Conservation (phyloP, 2,113 vertebrate species). For the Columbina picui region DNA sequence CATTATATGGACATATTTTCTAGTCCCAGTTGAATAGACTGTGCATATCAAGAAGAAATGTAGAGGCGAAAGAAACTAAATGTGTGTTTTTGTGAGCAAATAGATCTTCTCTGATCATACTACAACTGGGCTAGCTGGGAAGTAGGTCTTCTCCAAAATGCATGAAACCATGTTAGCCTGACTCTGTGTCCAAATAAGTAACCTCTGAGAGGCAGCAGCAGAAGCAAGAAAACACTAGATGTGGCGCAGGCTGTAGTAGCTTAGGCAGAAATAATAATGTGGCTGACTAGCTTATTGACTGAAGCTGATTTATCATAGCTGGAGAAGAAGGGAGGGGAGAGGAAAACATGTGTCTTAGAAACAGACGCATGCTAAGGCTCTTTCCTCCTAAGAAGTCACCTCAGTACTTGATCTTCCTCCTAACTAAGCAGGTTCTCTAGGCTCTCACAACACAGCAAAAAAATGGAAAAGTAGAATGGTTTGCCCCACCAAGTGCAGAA, state of each 20-base stretch:
- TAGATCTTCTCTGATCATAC: background rate
- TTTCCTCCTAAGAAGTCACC: background rate
- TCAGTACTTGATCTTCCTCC: background rate
- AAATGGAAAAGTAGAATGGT: background rate
- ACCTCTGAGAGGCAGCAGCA: background rate
- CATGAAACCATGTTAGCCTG: background rate
- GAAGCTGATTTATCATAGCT: background rate
- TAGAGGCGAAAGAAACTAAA: background rate
- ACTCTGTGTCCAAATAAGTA: background rate
- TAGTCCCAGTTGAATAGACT: background rate
- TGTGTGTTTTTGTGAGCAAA: background rate
- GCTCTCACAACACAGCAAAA: background rate
- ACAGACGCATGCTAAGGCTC: background rate
- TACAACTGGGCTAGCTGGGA: background rate
- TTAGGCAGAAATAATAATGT: background rate
- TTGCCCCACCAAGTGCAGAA: background rate
- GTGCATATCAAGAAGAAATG: background rate
- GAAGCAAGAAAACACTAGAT: background rate
- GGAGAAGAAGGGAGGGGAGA: background rate
- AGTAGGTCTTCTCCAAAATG: background rate
- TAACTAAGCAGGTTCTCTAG: background rate
- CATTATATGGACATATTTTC: background rate
- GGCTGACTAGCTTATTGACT: background rate
- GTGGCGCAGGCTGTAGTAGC: background rate
- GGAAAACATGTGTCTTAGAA: background rate